Base-by-base conservation (phyloP, 2,113 vertebrate genomes). In the Ictidomys tridecemlineatus region DNA sequence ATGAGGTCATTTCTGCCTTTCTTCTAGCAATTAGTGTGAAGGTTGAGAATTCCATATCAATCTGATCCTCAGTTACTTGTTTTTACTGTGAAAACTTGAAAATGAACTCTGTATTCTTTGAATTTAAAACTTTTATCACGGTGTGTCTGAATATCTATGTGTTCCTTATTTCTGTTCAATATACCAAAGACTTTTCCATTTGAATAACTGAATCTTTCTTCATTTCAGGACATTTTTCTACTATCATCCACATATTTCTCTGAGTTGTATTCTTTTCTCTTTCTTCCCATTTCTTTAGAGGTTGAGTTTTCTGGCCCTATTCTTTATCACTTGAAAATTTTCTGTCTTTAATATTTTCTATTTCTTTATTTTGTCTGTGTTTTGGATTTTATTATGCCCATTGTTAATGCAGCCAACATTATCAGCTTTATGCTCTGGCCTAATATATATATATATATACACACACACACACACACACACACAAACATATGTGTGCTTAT, bases 301-400 rank as follows among this genome's bases (percentile, higher is more conserved):
- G n/a, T 26, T 89, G 8, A 79, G 28, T 61, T 37, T 85, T 69
- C 56, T 53, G 42, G 67, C 37, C 22, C 42, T 58, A 37, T 89
- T 65, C 28, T 61, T 9, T 34, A 86, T 63, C 22, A 9, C 5
- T 84, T 14, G 48, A 92, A 51, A 72, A 3, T 83, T 82, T 65
- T 69, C 34, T 80, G 9, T 48, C 51, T 78, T 96, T 83, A 92
- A 80, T 69, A 56, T 74, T 93, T 96, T 78, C 30, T 58, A 5
- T 95, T 16, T 58, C 12, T 39, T 73, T 87, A 2, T 78, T 34
- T 95, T 83, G 65, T 58, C 1, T 53, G 13, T 63, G 39, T 58
- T 84, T 17, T 87, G 17, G 34, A 56, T 26, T 85, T 93, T 30
- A 58, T 58, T 30, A 5, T 0, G 6, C 30, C 92, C 32, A 30